Evolutionary conservation across 2,888 invertebrate species (phyloP).

Genomic region (Oscheius sp.): DNA sequence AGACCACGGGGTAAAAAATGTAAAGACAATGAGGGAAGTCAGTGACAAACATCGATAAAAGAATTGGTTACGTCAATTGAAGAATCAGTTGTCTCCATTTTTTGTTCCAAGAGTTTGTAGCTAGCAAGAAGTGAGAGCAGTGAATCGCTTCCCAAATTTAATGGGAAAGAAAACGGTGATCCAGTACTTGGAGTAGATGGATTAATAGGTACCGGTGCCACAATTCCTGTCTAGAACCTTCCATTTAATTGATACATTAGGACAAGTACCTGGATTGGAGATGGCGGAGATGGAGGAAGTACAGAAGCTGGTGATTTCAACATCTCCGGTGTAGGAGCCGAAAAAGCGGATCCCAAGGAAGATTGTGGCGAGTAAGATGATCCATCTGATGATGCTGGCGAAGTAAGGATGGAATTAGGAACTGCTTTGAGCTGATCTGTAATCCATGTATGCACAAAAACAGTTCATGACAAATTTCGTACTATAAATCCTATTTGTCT

Average conservation of each 20-base stretch:
- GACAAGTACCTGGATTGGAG: constrained; percentile 25
- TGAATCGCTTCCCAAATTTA: constrained; percentile 15
- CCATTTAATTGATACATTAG: not conserved
- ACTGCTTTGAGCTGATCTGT: constrained; percentile 43
- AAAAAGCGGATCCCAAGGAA: constrained; percentile 28
- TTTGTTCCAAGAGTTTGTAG: constrained; percentile 45
- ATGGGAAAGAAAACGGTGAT: constrained; percentile 34
- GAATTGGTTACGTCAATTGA: constrained; percentile 40
- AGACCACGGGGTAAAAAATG: not conserved
- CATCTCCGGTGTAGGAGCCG: constrained; percentile 37
- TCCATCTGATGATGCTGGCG: constrained; percentile 51
- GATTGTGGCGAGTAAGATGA: constrained; percentile 50
- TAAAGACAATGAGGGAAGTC: not conserved
- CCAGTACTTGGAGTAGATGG: constrained; percentile 16
- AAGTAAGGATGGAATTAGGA: constrained; percentile 47
- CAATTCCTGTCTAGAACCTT: constrained; percentile 33
- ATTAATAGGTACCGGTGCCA: constrained; percentile 48
- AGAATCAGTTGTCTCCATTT: constrained; percentile 3
- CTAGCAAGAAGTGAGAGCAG: constrained; percentile 43
- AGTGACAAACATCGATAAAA: constrained; percentile 50
- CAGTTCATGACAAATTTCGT: not conserved
- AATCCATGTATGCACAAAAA: not conserved
- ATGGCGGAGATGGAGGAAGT: constrained; percentile 36
- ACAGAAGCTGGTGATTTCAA: constrained; percentile 36
- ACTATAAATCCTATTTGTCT: not conserved